These are phyloP conservation scores for Cataglyphis rosenhaueri DNA, from an alignment of 2,888 invertebrate species.

Conservation along the genomic window DNA sequence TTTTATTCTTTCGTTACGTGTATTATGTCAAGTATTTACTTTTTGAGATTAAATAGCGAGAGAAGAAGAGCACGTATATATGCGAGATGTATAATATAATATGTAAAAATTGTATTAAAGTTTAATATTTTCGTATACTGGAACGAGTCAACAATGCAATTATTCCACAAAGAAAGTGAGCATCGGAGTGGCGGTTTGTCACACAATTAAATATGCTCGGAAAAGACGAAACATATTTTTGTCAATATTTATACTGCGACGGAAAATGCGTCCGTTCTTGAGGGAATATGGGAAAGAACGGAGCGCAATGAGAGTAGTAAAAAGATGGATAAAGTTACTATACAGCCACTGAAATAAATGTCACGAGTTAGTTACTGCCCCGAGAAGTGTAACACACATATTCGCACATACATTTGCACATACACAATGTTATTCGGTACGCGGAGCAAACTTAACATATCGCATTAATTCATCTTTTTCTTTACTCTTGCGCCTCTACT, in stretches of 20 bases:
- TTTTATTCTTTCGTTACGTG: neutral
- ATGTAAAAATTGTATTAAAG: constrained; percentile 45
- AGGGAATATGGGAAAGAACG: constrained; percentile 54
- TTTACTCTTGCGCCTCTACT: constrained; percentile 46
- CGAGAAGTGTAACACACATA: constrained; percentile 63
- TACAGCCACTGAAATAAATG: constrained; percentile 72
- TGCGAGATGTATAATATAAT: neutral
- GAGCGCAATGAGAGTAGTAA: constrained; percentile 59
- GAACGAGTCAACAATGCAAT: constrained; percentile 41
- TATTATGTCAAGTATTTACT: constrained; percentile 22
- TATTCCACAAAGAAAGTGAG: constrained; percentile 48
- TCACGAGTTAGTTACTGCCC: constrained; percentile 74
- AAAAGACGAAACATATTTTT: constrained; percentile 51
- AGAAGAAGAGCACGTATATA: neutral
- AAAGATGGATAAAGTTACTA: constrained; percentile 69
- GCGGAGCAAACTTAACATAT: constrained; percentile 66
- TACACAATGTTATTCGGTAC: constrained; percentile 58
- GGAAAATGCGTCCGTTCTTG: constrained; percentile 58
- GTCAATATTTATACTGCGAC: constrained; percentile 67
- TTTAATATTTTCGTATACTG: constrained; percentile 36
- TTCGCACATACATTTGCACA: neutral
- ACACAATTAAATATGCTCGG: constrained; percentile 56
- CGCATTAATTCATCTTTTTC: constrained; percentile 70
- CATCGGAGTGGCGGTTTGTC: constrained; percentile 27
- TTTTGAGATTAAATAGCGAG: constrained; percentile 31